Base-by-base conservation (phyloP, 2,113 vertebrate genomes). In the Tapirus terrestris region DNA sequence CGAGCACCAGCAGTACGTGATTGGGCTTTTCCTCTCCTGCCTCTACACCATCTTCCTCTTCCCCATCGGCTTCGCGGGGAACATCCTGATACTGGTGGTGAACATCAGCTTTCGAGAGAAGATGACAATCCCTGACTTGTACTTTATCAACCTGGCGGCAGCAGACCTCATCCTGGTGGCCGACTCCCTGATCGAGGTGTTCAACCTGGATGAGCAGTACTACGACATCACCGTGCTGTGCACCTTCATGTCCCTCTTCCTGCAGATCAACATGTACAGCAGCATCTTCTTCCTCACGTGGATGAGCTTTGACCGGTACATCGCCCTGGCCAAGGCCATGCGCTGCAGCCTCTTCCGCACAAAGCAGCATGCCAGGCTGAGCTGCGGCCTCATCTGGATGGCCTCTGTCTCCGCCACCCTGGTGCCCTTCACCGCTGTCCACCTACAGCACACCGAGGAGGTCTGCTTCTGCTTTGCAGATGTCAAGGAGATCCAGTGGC, bases 211-310 rank as follows among this genome's bases (percentile, higher is more conserved):
- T 0, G 99, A 99, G 97, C 99, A 99, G 96, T 99, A 99, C 97
- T 99, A 99, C 0, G 99, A 99, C 98, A 99, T 99, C 5, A 99
- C 99, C 0, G 99, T 99, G 83, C 99, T 99, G 23, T 99, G 99
- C 97, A 99, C 99, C 91, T 99, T 99, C 97, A 99, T 99, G 99
- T 99, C 99, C 1, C 98, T 99, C 67, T 99, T 99, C 98, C 99
- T 99, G 97, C 99, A 99, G 98, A 99, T 99, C 98, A 99, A 99
- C 99, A 99, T 99, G 99, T 99, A 99, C 98, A 99, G 99, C 99
- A 99, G 99, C 97, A 99, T 99, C 98, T 99, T 99, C 99, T 99
- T 99, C 96, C 99, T 99, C 97, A 99, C 99, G 0, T 99, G 99
- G 99, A 99, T 99, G 99, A 99, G 99, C 98, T 99, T 99, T 10